Percentiles rank a stretch among this genome's conserved stretches.
These are phyloP conservation scores for Stylophora pistillata DNA, from an alignment of 64 coral and sea anemone species.

Conservation along the genomic window DNA sequence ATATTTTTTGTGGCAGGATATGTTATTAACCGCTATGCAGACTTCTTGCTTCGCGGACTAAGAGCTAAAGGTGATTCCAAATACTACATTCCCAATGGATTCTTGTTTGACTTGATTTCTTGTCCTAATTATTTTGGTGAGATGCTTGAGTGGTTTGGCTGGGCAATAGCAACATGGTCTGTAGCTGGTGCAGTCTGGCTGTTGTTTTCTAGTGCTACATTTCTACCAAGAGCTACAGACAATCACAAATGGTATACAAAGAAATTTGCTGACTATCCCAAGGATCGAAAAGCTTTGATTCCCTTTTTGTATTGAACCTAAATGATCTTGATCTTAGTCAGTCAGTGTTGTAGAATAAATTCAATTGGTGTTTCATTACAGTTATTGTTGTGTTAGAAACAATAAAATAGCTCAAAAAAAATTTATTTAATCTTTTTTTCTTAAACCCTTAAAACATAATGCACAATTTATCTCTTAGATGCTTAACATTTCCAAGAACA, in stretches of 20 bases:
- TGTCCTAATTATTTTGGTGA: conserved; percentile 60
- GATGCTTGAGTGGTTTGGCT: conserved; percentile 60
- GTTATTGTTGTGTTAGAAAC: too few relatives aligned
- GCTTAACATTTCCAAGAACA: too few relatives aligned
- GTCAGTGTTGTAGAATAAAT: too few relatives aligned
- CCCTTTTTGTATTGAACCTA: conserved; percentile 43
- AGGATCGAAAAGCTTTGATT: conserved; percentile 40
- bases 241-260: conserved; percentile 52
- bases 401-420: too few relatives aligned
- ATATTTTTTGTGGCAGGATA: conserved; percentile 41
- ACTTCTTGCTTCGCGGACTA: conserved; percentile 24
- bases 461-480: too few relatives aligned
- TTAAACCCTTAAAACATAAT: too few relatives aligned
- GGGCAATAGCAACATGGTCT: conserved; percentile 54
- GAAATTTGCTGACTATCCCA: conserved; percentile 45
- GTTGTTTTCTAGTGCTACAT: conserved; percentile 45
- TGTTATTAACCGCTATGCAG: conserved; percentile 50
- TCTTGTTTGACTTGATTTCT: neutral
- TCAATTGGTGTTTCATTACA: too few relatives aligned
- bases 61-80: neutral
- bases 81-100: neutral
- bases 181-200: conserved; percentile 44
- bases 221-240: conserved; percentile 38
- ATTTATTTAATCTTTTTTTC: too few relatives aligned
- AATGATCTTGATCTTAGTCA: too few relatives aligned